These are phyloP conservation scores for Heliconius hermathena DNA, from an alignment of 1,140 invertebrate species.

Conservation along the genomic window DNA sequence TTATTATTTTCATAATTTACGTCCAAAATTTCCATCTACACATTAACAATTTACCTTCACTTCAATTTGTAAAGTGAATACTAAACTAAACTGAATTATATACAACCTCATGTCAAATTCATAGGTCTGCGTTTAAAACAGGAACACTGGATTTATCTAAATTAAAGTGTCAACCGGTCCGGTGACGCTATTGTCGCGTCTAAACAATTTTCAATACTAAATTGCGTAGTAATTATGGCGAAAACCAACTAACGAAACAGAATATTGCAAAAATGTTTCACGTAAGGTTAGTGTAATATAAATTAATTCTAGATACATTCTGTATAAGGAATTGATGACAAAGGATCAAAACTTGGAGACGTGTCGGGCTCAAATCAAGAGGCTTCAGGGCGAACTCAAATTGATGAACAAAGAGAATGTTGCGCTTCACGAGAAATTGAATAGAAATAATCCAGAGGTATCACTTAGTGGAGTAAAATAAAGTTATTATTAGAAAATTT, in stretches of 20 bases:
- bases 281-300: constrained; percentile 48
- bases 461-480: background rate
- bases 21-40: background rate
- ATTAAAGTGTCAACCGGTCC: background rate
- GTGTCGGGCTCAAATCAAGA: constrained; percentile 65
- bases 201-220: constrained; percentile 23
- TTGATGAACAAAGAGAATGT: constrained; percentile 67
- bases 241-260: background rate
- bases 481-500: no score
- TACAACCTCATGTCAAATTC: constrained; percentile 1
- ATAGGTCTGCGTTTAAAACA: background rate
- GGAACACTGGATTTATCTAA: background rate
- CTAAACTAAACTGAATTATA: background rate
- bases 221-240: background rate
- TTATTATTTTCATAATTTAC: background rate
- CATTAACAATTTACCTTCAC: background rate
- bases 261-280: constrained; percentile 48
- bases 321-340: constrained; percentile 73
- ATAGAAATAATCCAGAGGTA: constrained; percentile 69
- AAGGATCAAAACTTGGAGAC: constrained; percentile 74
- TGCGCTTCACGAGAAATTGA: constrained; percentile 61
- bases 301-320: constrained; percentile 60
- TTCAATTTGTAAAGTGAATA: background rate
- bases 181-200: background rate
- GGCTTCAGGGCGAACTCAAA: constrained; percentile 70